These are phyloP conservation scores for Turritopsis dohrnii DNA, from an alignment of 30 jellyfish, hydroid and myxozoan genomes.

Conservation along the genomic window DNA sequence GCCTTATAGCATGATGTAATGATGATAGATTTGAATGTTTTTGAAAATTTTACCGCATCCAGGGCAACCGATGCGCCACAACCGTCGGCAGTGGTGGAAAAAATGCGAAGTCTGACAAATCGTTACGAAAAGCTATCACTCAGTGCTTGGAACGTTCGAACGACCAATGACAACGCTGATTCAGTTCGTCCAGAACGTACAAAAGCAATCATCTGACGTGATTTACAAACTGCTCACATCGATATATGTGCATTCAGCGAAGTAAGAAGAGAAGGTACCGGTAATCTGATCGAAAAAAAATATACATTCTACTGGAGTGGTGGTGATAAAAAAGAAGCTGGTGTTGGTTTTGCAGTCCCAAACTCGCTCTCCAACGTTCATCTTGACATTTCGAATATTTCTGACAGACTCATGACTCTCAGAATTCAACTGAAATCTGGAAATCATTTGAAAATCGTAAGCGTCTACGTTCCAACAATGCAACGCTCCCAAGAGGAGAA, in stretches of 20 bases:
- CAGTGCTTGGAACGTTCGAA: constrained; percentile 41
- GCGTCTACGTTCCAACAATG: constrained; percentile 31
- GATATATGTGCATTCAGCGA: constrained; percentile 57
- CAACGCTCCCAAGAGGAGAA: constrained; percentile 22
- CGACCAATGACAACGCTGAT: constrained; percentile 38
- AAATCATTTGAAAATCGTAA: constrained; percentile 6
- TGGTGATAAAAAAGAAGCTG: constrained; percentile 14
- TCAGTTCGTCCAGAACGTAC: constrained; percentile 47
- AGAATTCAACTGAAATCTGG: constrained; percentile 1
- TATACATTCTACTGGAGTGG: constrained; percentile 29
- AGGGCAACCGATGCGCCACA: constrained; percentile 65
- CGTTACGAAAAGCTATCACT: neutral
- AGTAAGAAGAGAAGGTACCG: constrained; percentile 21
- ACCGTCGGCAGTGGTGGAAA: constrained; percentile 52
- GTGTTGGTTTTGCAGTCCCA: constrained; percentile 27
- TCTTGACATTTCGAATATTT: neutral
- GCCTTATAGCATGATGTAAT: constrained; percentile 26
- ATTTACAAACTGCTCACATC: constrained; percentile 26
- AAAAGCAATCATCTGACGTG: constrained; percentile 44
- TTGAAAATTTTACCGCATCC: constrained; percentile 45
- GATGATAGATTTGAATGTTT: neutral
- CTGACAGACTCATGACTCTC: constrained; percentile 26
- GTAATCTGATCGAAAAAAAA: constrained; percentile 3
- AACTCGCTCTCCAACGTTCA: constrained; percentile 11
- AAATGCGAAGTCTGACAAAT: constrained; percentile 46